Percentiles rank a stretch among this genome's conserved stretches.
Conservation (phyloP, 2,797 vertebrate genomes). For the Pseudocheirus occidentalis region DNA sequence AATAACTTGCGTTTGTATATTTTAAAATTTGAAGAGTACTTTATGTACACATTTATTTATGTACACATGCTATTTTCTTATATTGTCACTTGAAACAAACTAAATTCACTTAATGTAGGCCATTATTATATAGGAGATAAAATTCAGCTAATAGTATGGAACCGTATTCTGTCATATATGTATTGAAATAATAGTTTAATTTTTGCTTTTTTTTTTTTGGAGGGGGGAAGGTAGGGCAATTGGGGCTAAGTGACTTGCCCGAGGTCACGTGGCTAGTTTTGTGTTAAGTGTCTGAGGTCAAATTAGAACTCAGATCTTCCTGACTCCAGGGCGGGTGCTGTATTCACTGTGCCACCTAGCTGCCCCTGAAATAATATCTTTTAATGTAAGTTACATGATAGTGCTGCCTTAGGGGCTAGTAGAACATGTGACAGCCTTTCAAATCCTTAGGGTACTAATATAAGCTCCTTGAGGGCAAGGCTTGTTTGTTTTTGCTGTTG, state of each 20-base stretch:
- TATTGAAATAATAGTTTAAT: background rate
- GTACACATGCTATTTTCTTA: background rate
- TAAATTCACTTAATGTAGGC: slow-evolving; percentile 29
- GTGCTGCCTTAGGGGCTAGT: background rate
- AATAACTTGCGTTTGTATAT: background rate
- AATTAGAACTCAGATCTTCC: too few relatives aligned
- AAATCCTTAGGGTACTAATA: background rate
- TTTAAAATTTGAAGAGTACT: slow-evolving; percentile 51
- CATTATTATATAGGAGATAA: background rate
- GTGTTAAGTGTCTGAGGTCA: too few relatives aligned
- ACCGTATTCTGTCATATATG: background rate
- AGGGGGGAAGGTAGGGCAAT: too few relatives aligned
- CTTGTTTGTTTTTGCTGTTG: background rate
- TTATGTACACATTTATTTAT: background rate
- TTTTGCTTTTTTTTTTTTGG: too few relatives aligned
- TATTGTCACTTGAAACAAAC: slow-evolving; percentile 31
- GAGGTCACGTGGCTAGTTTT: too few relatives aligned
- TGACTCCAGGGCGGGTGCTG: too few relatives aligned
- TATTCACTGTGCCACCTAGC: too few relatives aligned
- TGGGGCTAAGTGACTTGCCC: too few relatives aligned
- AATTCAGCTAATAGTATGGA: background rate
- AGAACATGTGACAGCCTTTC: background rate
- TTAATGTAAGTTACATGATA: background rate
- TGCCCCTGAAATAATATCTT: background rate
- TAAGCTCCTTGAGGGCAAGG: background rate